These are phyloP conservation scores for Lanius collurio DNA, from an alignment of 2,113 vertebrate genomes.

Conservation along the genomic window DNA sequence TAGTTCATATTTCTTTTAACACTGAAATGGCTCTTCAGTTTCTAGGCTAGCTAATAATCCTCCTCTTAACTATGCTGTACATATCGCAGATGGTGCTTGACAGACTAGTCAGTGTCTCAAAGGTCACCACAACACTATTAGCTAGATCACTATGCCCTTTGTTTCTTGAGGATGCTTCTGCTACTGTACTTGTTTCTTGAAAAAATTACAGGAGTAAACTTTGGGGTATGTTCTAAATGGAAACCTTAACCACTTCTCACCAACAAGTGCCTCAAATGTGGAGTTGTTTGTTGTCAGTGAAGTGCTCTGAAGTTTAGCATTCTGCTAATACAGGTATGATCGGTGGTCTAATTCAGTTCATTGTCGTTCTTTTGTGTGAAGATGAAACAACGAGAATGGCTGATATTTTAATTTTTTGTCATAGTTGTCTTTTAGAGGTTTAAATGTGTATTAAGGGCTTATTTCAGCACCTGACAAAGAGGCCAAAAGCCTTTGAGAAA, in stretches of 20 bases:
- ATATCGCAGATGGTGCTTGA: slow-evolving; percentile 64
- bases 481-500: not conserved
- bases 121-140: slow-evolving; percentile 67
- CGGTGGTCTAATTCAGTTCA: not conserved
- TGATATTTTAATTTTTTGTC: not conserved
- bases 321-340: not conserved
- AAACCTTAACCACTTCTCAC: not conserved
- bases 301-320: not conserved
- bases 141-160: slow-evolving; percentile 50
- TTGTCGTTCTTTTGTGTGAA: not conserved
- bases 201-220: slow-evolving; percentile 24
- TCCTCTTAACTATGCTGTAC: slow-evolving; percentile 30
- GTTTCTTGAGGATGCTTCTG: slow-evolving; percentile 54
- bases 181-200: slow-evolving; percentile 32
- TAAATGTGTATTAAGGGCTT: not conserved
- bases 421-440: not conserved
- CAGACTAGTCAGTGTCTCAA: slow-evolving; percentile 50
- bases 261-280: not conserved
- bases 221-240: slow-evolving; percentile 1
- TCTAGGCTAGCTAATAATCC: slow-evolving; percentile 51
- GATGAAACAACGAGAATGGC: not conserved
- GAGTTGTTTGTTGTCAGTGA: not conserved
- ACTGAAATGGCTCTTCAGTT: slow-evolving; percentile 1
- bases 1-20: not conserved
- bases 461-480: not conserved